phyloP scores from a whole-genome alignment of 2,888 invertebrate species.

The Osmoderma eremita region DNA sequence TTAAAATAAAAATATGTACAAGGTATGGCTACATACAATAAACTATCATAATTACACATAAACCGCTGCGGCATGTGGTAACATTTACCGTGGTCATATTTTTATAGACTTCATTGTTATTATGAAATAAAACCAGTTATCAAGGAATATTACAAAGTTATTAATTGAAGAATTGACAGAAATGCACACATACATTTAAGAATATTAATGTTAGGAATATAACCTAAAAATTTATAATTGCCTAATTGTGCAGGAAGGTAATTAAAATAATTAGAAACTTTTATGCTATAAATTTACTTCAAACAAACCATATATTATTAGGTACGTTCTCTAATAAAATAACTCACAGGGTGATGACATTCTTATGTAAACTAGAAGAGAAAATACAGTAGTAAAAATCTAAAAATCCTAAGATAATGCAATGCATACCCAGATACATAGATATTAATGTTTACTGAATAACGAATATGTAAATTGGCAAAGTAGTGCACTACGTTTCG shows the following conservation, averaged over 20 bases:
- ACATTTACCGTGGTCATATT: background rate
- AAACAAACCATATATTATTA: too few species aligned
- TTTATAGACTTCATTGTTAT: constrained; percentile 21
- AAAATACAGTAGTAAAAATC: too few species aligned
- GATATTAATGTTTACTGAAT: background rate
- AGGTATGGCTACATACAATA: constrained; percentile 11
- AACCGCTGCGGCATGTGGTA: background rate
- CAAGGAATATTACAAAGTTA: background rate
- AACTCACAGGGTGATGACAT: too few species aligned
- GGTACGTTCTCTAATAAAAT: background rate
- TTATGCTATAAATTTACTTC: too few species aligned
- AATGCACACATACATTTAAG: too few species aligned
- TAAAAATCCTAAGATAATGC: background rate
- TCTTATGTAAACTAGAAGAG: too few species aligned
- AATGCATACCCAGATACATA: background rate
- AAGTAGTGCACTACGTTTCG: constrained; percentile 5
- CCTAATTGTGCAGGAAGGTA: too few species aligned
- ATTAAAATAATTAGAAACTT: too few species aligned
- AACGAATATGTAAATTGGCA: constrained; percentile 2
- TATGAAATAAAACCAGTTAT: background rate
- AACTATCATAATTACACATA: constrained; percentile 14
- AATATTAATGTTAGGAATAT: too few species aligned
- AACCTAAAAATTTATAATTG: too few species aligned
- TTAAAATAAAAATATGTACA: constrained; percentile 37
- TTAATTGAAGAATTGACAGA: background rate